Evolutionary conservation across 2,797 vertebrate species (phyloP).

Genomic region (Aulostomus chinensis): DNA sequence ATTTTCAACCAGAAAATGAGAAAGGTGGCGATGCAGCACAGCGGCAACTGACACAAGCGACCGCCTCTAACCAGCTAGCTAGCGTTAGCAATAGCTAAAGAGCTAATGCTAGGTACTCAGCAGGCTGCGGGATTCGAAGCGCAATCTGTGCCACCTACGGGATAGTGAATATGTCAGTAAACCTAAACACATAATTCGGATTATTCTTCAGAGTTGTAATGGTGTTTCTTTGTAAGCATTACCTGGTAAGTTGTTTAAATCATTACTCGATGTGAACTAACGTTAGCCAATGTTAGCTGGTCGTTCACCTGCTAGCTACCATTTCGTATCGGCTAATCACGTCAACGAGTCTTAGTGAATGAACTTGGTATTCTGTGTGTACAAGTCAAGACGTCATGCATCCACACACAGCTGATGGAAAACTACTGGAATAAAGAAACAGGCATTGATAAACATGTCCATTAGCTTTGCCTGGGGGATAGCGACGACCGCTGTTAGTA

Average conservation of each 20-base stretch:
- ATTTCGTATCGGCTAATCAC: constrained; percentile 37
- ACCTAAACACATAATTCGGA: neutral
- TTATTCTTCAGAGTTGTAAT: neutral
- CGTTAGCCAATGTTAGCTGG: constrained; percentile 49
- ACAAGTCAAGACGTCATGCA: constrained; percentile 21
- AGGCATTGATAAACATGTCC: neutral
- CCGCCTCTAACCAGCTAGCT: constrained; percentile 49
- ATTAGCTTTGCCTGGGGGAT: constrained; percentile 1
- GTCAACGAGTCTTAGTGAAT: constrained; percentile 46
- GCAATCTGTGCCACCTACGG: constrained; percentile 1
- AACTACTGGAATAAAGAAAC: neutral
- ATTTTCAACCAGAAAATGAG: constrained; percentile 57
- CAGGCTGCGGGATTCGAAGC: constrained; percentile 10
- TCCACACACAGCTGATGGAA: constrained; percentile 18
- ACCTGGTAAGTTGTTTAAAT: neutral
- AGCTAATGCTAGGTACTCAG: constrained; percentile 36
- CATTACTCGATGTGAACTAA: neutral
- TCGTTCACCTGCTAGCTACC: constrained; percentile 41
- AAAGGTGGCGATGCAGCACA: constrained; percentile 72
- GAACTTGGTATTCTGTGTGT: constrained; percentile 66
- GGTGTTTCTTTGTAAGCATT: neutral
- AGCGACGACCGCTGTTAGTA: neutral
- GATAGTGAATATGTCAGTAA: constrained; percentile 6
- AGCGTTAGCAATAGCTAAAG: constrained; percentile 40
- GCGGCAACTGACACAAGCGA: constrained; percentile 28